phyloP scores from a whole-genome alignment of 2,797 vertebrate genomes.

The Philypnodon macrostomus region DNA sequence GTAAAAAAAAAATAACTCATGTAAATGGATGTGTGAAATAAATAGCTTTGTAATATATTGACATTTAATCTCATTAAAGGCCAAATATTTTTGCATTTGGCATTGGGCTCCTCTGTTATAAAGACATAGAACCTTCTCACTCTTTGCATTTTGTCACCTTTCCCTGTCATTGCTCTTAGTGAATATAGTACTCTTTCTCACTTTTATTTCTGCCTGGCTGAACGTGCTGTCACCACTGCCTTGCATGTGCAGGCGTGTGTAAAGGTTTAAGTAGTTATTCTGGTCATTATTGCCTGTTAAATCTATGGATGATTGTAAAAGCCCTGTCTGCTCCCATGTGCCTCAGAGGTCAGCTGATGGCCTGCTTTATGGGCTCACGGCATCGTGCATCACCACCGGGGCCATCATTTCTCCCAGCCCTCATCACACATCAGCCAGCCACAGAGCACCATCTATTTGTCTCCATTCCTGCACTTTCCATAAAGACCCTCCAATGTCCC shows the following conservation, averaged over 20 bases:
- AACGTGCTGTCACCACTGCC: conserved; percentile 56
- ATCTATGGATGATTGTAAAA: conserved; percentile 85
- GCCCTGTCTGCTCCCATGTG: conserved; percentile 76
- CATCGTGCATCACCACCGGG: conserved; percentile 83
- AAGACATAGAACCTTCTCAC: no score
- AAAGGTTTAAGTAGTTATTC: conserved; percentile 83
- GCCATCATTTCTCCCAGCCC: conserved; percentile 68
- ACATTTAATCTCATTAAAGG: no score
- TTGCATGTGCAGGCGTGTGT: conserved; percentile 64
- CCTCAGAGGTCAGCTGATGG: conserved; percentile 86
- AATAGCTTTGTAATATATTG: no score
- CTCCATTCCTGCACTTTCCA: conserved; percentile 74
- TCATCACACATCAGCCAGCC: conserved; percentile 62
- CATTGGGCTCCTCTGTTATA: no score
- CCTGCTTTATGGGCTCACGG: conserved; percentile 88
- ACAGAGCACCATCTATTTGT: conserved; percentile 85
- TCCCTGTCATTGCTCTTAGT: conserved; percentile 60
- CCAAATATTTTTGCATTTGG: no score
- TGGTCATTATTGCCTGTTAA: conserved; percentile 85
- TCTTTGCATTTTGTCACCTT: conserved; percentile 49
- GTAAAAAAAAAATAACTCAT: no score
- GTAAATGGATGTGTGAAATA: no score
- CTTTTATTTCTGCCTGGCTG: conserved; percentile 35
- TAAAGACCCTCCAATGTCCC: conserved; percentile 83
- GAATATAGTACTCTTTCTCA: conserved; percentile 56